Evolutionary conservation across 2,888 invertebrate genomes (phyloP), one percentile per base, ranked within the genome.

Genomic region (Coelopa pilipes): DNA sequence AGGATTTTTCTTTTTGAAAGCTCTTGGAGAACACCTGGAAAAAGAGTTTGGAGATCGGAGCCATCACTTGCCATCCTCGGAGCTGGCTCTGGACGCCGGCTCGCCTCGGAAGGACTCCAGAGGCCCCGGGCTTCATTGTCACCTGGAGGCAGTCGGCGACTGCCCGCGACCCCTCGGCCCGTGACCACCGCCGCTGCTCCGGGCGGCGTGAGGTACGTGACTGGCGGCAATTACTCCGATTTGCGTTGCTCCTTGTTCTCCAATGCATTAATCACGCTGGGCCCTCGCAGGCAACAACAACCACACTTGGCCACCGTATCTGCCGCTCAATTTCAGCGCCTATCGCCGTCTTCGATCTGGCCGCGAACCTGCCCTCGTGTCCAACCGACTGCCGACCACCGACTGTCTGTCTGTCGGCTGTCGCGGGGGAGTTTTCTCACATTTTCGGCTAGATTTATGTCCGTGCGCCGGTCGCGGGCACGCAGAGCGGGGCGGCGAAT

Each of bases 151-250:
- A n/a, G n/a, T n/a, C n/a, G n/a, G n/a, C n/a, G n/a, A n/a, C n/a
- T n/a, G n/a, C n/a, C n/a, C n/a, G n/a, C n/a, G n/a, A n/a, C n/a
- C n/a, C 34, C 34, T 34, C 34, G 34, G 7, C 34, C 34, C 34
- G 34, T 34, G 34, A 7, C 34, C 34, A 34, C 34, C 7, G 34
- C 34, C 34, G 2, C 7, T 7, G 7, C 34, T 7, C 7, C 4
- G 34, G 2, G 34, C 34, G 7, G 34, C 4, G 34, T 34, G 34
- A 7, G 73, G 82, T 72, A 76, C 84, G 85, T 84, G 84, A 83
- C 83, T 82, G 74, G 53, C 49, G 63, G 80, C 85, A 83, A 84
- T 84, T 83, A 84, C 81, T 84, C 84, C 71, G 65, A 71, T 65
- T 63, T 71, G 65, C 13, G 71, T 65, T 71, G 53, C 24, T 46